phyloP scores from a whole-genome alignment of 2,797 vertebrate genomes.

The Nannoperca obscura region DNA sequence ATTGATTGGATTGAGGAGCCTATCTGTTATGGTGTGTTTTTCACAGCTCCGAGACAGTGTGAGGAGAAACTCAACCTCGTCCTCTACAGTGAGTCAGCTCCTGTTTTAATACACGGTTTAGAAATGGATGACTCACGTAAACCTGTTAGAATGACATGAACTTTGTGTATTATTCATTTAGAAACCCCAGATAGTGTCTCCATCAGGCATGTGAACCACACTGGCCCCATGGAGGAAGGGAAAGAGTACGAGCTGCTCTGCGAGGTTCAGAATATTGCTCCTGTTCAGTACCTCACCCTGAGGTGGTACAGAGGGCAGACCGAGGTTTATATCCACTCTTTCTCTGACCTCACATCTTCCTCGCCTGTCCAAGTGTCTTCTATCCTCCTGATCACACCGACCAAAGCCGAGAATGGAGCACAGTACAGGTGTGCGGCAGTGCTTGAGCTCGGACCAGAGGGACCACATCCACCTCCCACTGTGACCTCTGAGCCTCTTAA shows the following conservation, averaged over 20 bases:
- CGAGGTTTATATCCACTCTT: constrained; percentile 86
- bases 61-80: constrained; percentile 88
- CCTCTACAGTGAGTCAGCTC: constrained; percentile 85
- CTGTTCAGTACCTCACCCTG: constrained; percentile 87
- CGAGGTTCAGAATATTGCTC: constrained; percentile 88
- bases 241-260: constrained; percentile 87
- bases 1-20: constrained; percentile 90
- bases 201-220: constrained; percentile 84
- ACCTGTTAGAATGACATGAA: constrained; percentile 22
- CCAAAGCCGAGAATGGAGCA: constrained; percentile 76
- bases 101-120: constrained; percentile 2
- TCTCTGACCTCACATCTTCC: constrained; percentile 83
- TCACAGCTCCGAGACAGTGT: constrained; percentile 87
- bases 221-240: constrained; percentile 83
- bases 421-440: constrained; percentile 83
- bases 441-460: constrained; percentile 81
- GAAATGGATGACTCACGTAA: not conserved
- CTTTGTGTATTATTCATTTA: constrained; percentile 51
- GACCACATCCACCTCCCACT: constrained; percentile 75
- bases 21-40: constrained; percentile 89
- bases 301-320: constrained; percentile 85
- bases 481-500: constrained; percentile 75
- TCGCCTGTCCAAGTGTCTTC: constrained; percentile 88
- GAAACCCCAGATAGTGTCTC: constrained; percentile 86
- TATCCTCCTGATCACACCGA: constrained; percentile 83